A percentile compares a stretch with the other conserved stretches of the same genome.
These are phyloP conservation scores for Perca flavescens DNA, from an alignment of 2,113 vertebrate genomes.

Conservation along the genomic window DNA sequence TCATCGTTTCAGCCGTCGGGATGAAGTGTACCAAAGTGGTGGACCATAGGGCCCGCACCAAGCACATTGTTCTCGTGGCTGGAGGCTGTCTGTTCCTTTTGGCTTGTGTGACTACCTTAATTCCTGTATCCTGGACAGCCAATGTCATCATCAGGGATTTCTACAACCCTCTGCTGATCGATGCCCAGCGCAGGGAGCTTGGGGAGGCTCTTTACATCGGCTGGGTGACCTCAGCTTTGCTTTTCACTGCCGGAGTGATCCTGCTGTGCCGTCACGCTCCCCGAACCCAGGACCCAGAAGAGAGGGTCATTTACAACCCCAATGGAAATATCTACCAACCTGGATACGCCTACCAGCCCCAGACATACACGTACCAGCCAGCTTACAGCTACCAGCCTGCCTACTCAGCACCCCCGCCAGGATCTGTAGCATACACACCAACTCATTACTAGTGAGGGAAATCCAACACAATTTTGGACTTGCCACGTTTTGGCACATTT, in stretches of 20 bases:
- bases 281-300: slow-evolving; percentile 67
- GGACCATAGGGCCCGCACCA: slow-evolving; percentile 78
- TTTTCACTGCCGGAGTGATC: slow-evolving; percentile 84
- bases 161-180: slow-evolving; percentile 85
- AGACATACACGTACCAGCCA: slow-evolving; percentile 76
- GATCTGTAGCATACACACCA: slow-evolving; percentile 74
- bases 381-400: slow-evolving; percentile 72
- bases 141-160: slow-evolving; percentile 84
- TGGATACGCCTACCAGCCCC: slow-evolving; percentile 72
- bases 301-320: slow-evolving; percentile 64
- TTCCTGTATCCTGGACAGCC: slow-evolving; percentile 86
- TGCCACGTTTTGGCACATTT: slow-evolving; percentile 13
- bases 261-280: slow-evolving; percentile 86
- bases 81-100: slow-evolving; percentile 84
- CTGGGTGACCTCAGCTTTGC: slow-evolving; percentile 83
- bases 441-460: slow-evolving; percentile 63
- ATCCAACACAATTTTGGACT: slow-evolving; percentile 29
- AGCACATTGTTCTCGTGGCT: slow-evolving; percentile 82
- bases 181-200: slow-evolving; percentile 85
- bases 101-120: slow-evolving; percentile 79
- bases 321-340: slow-evolving; percentile 69
- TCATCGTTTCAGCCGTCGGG: slow-evolving; percentile 85
- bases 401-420: slow-evolving; percentile 74
- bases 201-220: slow-evolving; percentile 88
- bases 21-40: slow-evolving; percentile 85